A percentile compares a stretch with the other conserved stretches of the same genome.
Evolutionary conservation across 2,888 invertebrate genomes (phyloP).

Genomic region (Tinea semifulvella): DNA sequence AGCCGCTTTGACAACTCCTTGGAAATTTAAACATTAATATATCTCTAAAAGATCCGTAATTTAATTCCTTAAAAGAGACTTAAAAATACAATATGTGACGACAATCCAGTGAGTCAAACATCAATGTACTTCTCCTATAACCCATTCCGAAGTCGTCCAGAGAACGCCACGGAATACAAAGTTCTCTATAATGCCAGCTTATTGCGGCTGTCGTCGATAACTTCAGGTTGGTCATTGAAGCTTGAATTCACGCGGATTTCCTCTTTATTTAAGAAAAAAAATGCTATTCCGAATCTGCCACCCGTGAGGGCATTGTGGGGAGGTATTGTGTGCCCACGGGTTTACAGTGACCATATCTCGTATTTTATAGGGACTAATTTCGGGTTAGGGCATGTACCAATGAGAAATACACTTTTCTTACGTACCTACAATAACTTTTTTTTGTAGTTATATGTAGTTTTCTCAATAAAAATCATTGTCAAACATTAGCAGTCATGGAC

Average conservation of each 20-base stretch:
- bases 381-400: too few relatives aligned
- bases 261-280: slow-evolving; percentile 27
- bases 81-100: neutral
- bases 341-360: neutral
- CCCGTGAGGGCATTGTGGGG: slow-evolving; percentile 32
- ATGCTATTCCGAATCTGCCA: slow-evolving; percentile 23
- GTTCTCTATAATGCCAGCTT: slow-evolving; percentile 14
- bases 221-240: slow-evolving; percentile 15
- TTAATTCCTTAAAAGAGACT: too few relatives aligned
- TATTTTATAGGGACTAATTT: too few relatives aligned
- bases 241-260: slow-evolving; percentile 17
- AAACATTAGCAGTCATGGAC: too few relatives aligned
- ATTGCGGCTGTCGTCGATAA: slow-evolving; percentile 15
- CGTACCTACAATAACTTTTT: too few relatives aligned
- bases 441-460: too few relatives aligned
- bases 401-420: too few relatives aligned
- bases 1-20: too few relatives aligned
- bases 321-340: slow-evolving; percentile 4
- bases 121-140: slow-evolving; percentile 7
- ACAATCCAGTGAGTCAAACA: slow-evolving; percentile 1
- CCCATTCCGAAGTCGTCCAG: slow-evolving; percentile 14
- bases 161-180: slow-evolving; percentile 15
- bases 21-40: too few relatives aligned
- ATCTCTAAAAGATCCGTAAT: too few relatives aligned
- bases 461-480: too few relatives aligned